These are phyloP conservation scores for Procambarus virginalis DNA, from an alignment of 1,140 invertebrate genomes.

Conservation along the genomic window DNA sequence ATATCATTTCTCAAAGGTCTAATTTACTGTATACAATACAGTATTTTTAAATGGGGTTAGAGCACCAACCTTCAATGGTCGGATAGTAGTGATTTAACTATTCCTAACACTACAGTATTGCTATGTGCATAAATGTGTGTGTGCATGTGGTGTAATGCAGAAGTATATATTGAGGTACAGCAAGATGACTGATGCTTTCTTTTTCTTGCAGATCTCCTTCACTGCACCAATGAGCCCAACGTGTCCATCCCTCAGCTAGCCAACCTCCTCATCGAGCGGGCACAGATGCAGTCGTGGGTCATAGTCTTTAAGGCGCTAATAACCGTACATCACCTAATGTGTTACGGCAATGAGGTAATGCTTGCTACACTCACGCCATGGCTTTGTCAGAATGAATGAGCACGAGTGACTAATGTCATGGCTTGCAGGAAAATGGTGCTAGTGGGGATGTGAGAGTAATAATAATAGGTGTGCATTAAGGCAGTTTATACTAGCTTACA, in stretches of 20 bases:
- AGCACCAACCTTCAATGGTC: too few species aligned
- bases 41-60: too few species aligned
- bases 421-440: neutral
- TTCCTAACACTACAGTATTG: too few species aligned
- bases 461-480: neutral
- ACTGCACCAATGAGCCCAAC: constrained; percentile 99
- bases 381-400: neutral
- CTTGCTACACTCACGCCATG: neutral
- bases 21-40: too few species aligned
- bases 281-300: constrained; percentile 98
- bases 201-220: constrained; percentile 90
- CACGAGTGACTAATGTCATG: too few species aligned
- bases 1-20: too few species aligned
- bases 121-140: too few species aligned
- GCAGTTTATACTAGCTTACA: too few species aligned
- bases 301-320: constrained; percentile 99
- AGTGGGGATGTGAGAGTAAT: neutral
- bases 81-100: too few species aligned
- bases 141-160: too few species aligned
- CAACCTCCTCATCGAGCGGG: constrained; percentile 97
- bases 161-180: too few species aligned
- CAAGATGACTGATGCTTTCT: neutral
- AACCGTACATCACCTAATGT: constrained; percentile 99
- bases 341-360: constrained; percentile 98
- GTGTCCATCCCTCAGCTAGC: constrained; percentile 99